Evolutionary conservation across 2,888 invertebrate genomes (phyloP), one percentile per base, ranked within the genome.

Genomic region (Amaurobius ferox): DNA sequence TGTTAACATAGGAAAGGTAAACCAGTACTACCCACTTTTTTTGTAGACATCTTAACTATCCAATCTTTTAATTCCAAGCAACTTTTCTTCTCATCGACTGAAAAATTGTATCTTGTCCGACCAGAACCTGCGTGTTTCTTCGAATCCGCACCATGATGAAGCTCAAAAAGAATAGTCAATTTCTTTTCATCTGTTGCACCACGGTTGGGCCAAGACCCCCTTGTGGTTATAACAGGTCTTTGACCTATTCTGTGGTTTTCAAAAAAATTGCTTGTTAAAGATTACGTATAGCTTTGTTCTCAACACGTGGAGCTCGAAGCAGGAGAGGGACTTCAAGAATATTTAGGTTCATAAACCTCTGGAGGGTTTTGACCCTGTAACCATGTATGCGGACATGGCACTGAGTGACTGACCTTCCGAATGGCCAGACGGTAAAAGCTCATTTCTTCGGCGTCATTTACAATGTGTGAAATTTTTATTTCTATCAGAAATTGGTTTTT

Each of bases 191-290:
- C 23, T n/a, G 23, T 3, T 55, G 55, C 55, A 55, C 55, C 55
- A 55, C 19, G 1, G 23, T 23, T 55, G 55, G 55, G 55, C 23
- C 23, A 3, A 55, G 23, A 1, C 1, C 55, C 48, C 11, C 79
- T 71, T 79, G 71, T 39, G 72, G 79, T 72, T 79, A 44, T 55
- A 29, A 61, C n/a, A 29, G 55, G 80, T 30, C 73, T 68, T 81
- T 74, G 80, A 81, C 73, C 80, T 81, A 9, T 23, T 7, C 62
- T 81, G 80, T 30, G 80, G 80, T 81, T 81, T 73, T 32, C 55
- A 66, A 35, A 23, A n/a, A 72, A 66, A 66, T 40, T 29, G 44
- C 44, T 35, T 70, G 28, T 61, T n/a, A 28, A 67, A 68, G 40
- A 40, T 40, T 35, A n/a, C 23, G 39, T 68, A 68, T 40, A 39